These are phyloP conservation scores for Spialia ferax DNA, from an alignment of 2,888 invertebrate species.

Conservation along the genomic window DNA sequence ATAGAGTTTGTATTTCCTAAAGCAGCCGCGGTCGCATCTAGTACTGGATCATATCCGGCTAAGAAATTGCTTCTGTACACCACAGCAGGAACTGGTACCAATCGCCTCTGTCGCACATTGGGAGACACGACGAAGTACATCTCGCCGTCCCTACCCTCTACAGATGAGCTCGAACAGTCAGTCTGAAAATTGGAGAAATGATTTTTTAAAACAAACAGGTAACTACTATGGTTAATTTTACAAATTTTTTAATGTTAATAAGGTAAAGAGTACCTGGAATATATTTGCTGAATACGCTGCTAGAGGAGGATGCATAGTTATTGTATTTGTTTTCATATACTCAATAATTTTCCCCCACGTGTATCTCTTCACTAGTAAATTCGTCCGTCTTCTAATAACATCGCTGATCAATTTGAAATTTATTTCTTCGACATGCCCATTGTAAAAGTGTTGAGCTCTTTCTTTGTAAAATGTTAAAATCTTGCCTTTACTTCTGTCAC, in stretches of 20 bases:
- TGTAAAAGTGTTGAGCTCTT: constrained; percentile 94
- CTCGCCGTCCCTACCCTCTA: constrained; percentile 93
- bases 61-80: constrained; percentile 92
- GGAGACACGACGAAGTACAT: constrained; percentile 95
- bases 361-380: constrained; percentile 92
- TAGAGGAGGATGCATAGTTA: constrained; percentile 91
- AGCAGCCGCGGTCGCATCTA: constrained; percentile 94
- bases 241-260: too few species aligned
- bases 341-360: constrained; percentile 92
- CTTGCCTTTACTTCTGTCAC: constrained; percentile 93
- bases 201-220: too few species aligned
- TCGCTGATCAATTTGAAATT: constrained; percentile 94
- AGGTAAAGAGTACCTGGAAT: constrained; percentile 92
- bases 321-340: constrained; percentile 90
- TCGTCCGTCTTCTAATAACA: constrained; percentile 93
- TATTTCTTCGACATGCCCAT: constrained; percentile 94
- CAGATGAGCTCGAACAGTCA: constrained; percentile 91
- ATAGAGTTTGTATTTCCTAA: constrained; percentile 90
- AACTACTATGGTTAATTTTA: too few species aligned
- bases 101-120: constrained; percentile 91
- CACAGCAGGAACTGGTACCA: constrained; percentile 94
- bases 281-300: constrained; percentile 94
- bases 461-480: constrained; percentile 95
- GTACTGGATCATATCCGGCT: constrained; percentile 94
- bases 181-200: constrained; percentile 87